phyloP scores from a whole-genome alignment of 2,113 vertebrate genomes.

The Rostratula benghalensis region DNA sequence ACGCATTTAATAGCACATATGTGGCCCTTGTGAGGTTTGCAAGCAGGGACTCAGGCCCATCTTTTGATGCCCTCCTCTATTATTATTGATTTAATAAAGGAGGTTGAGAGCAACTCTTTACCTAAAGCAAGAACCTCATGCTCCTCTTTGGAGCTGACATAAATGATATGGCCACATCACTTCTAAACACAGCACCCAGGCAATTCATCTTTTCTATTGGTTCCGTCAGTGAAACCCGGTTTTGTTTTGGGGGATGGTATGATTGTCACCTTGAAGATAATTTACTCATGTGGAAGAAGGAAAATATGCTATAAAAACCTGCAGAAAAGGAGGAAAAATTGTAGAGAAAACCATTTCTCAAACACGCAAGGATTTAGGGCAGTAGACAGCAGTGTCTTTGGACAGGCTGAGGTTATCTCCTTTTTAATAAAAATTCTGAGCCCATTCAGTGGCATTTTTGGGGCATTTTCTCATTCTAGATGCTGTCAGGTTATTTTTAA shows the following conservation, averaged over 20 bases:
- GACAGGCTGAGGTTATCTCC: background rate
- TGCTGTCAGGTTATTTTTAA: constrained; percentile 27
- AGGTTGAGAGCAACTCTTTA: background rate
- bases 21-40: background rate
- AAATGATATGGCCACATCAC: background rate
- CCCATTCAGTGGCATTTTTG: background rate
- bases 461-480: background rate
- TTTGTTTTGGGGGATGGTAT: background rate
- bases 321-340: background rate
- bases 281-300: background rate
- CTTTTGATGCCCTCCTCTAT: background rate
- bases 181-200: background rate
- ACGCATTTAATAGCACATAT: background rate
- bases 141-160: background rate
- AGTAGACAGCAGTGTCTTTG: background rate
- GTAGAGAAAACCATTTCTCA: background rate
- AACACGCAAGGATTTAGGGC: background rate
- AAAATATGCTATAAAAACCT: background rate
- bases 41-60: background rate
- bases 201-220: background rate
- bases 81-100: background rate
- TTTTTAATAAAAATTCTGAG: background rate
- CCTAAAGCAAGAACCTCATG: background rate
- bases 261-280: background rate
- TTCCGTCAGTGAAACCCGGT: background rate